A percentile compares a stretch with the other conserved stretches of the same genome.
phyloP scores from a whole-genome alignment of 2,113 vertebrate genomes.

The Carollia perspicillata region DNA sequence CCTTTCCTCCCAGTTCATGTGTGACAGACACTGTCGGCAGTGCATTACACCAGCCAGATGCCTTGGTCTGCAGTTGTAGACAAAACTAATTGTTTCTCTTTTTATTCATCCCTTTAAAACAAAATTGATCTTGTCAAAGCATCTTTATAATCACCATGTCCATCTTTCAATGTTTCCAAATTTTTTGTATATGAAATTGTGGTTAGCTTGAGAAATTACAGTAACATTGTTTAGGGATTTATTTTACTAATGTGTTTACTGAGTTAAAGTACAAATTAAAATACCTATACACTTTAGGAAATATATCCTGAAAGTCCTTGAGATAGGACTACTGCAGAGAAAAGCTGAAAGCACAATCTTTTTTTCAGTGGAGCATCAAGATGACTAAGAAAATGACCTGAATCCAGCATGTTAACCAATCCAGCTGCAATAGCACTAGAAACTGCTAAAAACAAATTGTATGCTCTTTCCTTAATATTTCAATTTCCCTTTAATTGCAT shows the following conservation, averaged over 20 bases:
- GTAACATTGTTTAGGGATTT: neutral
- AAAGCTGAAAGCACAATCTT: slow-evolving; percentile 26
- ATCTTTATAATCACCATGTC: neutral
- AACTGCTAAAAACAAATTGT: neutral
- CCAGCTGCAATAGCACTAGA: neutral
- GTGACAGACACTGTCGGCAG: slow-evolving; percentile 22
- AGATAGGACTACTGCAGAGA: neutral
- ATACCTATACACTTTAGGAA: neutral
- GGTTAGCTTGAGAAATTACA: neutral
- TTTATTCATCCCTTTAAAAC: neutral
- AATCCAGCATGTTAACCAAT: neutral
- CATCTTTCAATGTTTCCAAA: neutral
- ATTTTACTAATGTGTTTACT: neutral
- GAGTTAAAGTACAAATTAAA: neutral
- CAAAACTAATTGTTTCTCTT: neutral
- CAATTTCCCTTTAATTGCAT: slow-evolving; percentile 2
- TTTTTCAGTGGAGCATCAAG: slow-evolving; percentile 33
- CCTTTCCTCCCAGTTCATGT: neutral
- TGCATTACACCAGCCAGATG: slow-evolving; percentile 20
- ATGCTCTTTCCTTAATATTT: neutral
- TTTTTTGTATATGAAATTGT: neutral
- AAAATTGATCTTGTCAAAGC: neutral
- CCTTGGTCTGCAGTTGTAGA: slow-evolving; percentile 4
- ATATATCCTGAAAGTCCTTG: neutral
- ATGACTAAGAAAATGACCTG: slow-evolving; percentile 19